These are phyloP conservation scores for Oostethus manadensis DNA, from an alignment of 2,113 vertebrate species.

Conservation along the genomic window DNA sequence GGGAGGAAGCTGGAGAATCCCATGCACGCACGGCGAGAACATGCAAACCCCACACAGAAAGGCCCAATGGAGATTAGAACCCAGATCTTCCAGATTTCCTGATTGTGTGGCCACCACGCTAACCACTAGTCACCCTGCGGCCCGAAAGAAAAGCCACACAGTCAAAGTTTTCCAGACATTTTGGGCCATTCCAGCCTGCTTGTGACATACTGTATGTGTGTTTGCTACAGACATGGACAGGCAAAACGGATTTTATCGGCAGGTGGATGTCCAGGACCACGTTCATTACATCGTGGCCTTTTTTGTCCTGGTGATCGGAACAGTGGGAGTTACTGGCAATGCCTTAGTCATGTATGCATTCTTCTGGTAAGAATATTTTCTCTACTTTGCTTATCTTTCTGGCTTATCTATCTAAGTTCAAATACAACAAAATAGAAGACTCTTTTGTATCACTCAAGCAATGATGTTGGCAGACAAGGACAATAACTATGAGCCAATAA, in stretches of 20 bases:
- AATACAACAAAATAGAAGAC: too few relatives aligned
- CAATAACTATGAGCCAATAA: too few relatives aligned
- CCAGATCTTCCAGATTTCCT: too few relatives aligned
- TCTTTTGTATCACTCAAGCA: too few relatives aligned
- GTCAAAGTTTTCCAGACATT: background rate
- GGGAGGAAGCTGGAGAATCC: too few relatives aligned
- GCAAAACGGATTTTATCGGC: slow-evolving; percentile 67
- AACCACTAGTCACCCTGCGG: too few relatives aligned
- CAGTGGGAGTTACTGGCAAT: slow-evolving; percentile 84
- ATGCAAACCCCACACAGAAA: too few relatives aligned
- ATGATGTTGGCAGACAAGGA: too few relatives aligned
- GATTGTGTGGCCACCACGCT: too few relatives aligned
- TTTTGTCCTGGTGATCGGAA: slow-evolving; percentile 84
- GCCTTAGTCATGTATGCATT: slow-evolving; percentile 92
- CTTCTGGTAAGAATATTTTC: slow-evolving; percentile 76
- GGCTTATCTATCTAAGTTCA: too few relatives aligned
- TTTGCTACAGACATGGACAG: slow-evolving; percentile 65
- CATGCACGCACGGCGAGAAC: too few relatives aligned
- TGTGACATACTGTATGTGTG: slow-evolving; percentile 12
- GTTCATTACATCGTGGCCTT: slow-evolving; percentile 84
- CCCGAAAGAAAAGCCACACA: background rate
- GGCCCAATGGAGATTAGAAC: too few relatives aligned
- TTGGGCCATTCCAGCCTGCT: background rate
- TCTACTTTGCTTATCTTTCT: background rate
- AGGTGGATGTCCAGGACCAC: slow-evolving; percentile 81